A percentile compares a stretch with the other conserved stretches of the same genome.
These are phyloP conservation scores for Ceuthmochares aereus DNA, from an alignment of 2,113 vertebrate species.

Conservation along the genomic window DNA sequence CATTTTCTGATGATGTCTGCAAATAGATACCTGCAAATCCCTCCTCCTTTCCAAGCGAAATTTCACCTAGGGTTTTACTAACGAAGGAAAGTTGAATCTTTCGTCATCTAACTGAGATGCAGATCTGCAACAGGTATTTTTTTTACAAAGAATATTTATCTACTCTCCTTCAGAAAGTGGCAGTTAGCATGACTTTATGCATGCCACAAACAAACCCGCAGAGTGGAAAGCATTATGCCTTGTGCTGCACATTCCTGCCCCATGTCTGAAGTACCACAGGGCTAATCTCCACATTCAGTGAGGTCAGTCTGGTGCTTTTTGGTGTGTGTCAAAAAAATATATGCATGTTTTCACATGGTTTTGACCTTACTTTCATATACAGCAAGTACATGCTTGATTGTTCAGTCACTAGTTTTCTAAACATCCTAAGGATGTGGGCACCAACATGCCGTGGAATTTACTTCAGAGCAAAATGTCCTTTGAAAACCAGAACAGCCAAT, in stretches of 20 bases:
- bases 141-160: background rate
- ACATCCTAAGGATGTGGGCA: background rate
- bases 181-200: background rate
- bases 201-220: background rate
- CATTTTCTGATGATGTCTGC: background rate
- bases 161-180: background rate
- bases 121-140: background rate
- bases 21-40: background rate
- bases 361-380: background rate
- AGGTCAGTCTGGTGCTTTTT: background rate
- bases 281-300: background rate
- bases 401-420: background rate
- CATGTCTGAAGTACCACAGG: background rate
- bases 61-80: background rate
- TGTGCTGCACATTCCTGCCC: background rate
- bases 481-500: background rate
- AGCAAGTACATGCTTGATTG: background rate
- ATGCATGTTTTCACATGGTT: fast-evolving
- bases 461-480: background rate
- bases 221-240: background rate
- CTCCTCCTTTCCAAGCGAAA: background rate
- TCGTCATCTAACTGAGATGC: background rate
- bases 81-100: background rate
- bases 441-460: background rate
- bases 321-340: background rate